Evolutionary conservation across 2,113 vertebrate species (phyloP), one percentile per base, ranked within the genome.

Genomic region (Atlantisia rogersi): DNA sequence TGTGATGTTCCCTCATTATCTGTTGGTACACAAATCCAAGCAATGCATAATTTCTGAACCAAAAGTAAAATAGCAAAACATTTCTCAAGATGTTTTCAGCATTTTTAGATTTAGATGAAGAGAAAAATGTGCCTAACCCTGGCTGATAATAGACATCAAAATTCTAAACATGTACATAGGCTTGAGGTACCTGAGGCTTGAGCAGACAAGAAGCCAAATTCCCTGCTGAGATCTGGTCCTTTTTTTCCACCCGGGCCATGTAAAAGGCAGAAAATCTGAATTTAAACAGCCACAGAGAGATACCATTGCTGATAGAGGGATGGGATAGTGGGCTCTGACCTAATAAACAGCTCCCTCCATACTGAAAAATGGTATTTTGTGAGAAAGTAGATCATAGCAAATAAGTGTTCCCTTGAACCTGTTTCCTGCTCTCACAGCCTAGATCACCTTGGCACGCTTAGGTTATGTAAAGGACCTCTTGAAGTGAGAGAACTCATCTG

Each of bases 1-100:
- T 96, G 88, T 97, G 96, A 98, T 97, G 90, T 91, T 96, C 86
- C 94, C 95, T 98, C 96, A 96, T 98, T 98, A 97, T 97, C 94
- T 95, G 86, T 88, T 14, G 5, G 91, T 97, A 97, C 92, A 96
- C 86, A 97, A 92, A 98, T 82, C 92, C 91, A 94, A 96, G 90
- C 94, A 96, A 90, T 86, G 89, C 88, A 97, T 97, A 96, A 97
- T 97, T 97, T 97, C 94, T 95, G 88, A 97, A 97, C 95, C 82
- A 91, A 97, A 97, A 98, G 92, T 94, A 97, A 98, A 97, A 96
- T 78, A 96, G 89, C 87, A 97, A 96, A 97, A 97, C 94, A 97
- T 95, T 97, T 98, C 91, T 97, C 96, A 97, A 95, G 82, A 94
- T 94, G 90, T 94, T 96, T 96, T 96, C 95, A 95, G 44, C 84